Base-by-base conservation (phyloP, 2,888 invertebrate species). In the Callyntrura guangdongensis region DNA sequence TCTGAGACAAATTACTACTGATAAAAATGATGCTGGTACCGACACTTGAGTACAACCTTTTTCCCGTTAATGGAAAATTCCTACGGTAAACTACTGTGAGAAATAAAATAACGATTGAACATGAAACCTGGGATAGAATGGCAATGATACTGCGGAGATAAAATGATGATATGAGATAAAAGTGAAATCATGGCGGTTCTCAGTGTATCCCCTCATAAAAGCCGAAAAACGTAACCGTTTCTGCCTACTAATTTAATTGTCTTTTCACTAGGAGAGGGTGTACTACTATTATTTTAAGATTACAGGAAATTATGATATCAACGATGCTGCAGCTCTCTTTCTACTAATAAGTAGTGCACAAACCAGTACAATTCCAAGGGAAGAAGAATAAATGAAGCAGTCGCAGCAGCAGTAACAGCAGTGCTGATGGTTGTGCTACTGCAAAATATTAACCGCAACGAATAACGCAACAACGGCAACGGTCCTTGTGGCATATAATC, bases 391-490 rank as follows among this genome's bases (percentile, higher is more conserved):
- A 79, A 79, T 79, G 79, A 59, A 56, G 27, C n/a, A 56, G 59
- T 17, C 14, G 56, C 25, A 53, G 12, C 53, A 22, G 27, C 9
- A 56, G 53, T 5, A 74, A 47, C 56, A 67, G 67, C 74, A 74
- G n/a, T 77, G 53, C 49, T 77, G 47, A 22, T 67, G 14, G 47
- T 67, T 1, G 67, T 69, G 61, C 61, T 17, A 86, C 86, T 86
- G 86, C 86, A 86, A 86, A 86, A 86, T 77, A 61, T 86, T 86
- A 86, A 86, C 86, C 86, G 86, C 86, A 86, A 64, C 45, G 74
- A 56, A 56, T 27, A 56, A 79, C 53, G 79, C 56, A 79, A 79
- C 79, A 79, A 79, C 36, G 25, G 12, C 67, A 45, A 17, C 77
- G 77, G 77, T 77, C 49, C 49, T 77, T 49, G 49, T 77, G 77